phyloP scores from a whole-genome alignment of 2,888 invertebrate species.

The Rotaria socialis region DNA sequence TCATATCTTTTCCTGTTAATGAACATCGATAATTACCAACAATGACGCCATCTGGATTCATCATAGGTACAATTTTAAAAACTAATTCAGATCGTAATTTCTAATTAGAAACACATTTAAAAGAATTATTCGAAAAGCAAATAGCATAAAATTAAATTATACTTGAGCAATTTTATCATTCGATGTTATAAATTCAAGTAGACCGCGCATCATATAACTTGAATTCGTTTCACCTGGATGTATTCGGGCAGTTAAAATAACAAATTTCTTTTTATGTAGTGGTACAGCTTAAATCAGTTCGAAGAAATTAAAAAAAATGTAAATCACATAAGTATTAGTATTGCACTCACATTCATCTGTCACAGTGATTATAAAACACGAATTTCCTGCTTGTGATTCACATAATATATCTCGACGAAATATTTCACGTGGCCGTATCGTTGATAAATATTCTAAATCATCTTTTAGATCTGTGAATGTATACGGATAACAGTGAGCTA shows the following conservation, averaged over 20 bases:
- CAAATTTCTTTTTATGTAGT: slow-evolving; percentile 52
- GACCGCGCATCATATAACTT: slow-evolving; percentile 94
- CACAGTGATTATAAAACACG: slow-evolving; percentile 57
- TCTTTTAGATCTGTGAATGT: slow-evolving; percentile 79
- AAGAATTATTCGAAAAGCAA: neutral
- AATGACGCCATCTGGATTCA: slow-evolving; percentile 86
- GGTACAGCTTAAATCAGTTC: slow-evolving; percentile 37
- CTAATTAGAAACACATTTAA: slow-evolving; percentile 61
- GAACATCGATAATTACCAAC: slow-evolving; percentile 65
- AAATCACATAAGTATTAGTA: too few species aligned
- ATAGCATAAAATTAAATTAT: neutral
- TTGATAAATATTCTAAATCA: slow-evolving; percentile 54
- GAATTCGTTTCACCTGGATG: slow-evolving; percentile 91
- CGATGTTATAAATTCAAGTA: slow-evolving; percentile 63
- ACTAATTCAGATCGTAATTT: slow-evolving; percentile 83
- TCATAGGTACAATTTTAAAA: slow-evolving; percentile 89
- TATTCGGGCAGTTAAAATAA: slow-evolving; percentile 80
- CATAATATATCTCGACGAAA: slow-evolving; percentile 56
- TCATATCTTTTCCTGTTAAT: slow-evolving; percentile 58
- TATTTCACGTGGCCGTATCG: slow-evolving; percentile 51
- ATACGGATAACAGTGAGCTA: slow-evolving; percentile 89
- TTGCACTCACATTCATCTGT: slow-evolving; percentile 58
- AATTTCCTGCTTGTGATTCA: slow-evolving; percentile 58
- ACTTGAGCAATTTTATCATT: slow-evolving; percentile 55
- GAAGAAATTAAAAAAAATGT: too few species aligned